phyloP scores from a whole-genome alignment of 1,140 invertebrate species.

The Bombus waltoni region DNA sequence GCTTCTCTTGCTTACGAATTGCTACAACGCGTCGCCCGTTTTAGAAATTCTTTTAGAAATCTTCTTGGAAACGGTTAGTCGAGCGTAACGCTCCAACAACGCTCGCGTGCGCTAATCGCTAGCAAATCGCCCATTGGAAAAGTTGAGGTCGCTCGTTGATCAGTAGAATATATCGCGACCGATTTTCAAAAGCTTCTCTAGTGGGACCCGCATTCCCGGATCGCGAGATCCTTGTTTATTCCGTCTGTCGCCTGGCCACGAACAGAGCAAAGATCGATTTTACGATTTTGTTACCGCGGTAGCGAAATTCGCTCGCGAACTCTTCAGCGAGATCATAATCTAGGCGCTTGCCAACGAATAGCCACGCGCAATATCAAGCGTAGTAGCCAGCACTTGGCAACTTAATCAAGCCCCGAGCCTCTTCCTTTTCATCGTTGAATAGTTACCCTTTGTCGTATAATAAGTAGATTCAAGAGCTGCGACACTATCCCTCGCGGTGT shows the following conservation, averaged over 20 bases:
- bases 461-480: slow-evolving; percentile 54
- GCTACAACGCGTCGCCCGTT: neutral
- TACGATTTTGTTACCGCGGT: slow-evolving; percentile 7
- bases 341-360: slow-evolving; percentile 29
- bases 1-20: neutral
- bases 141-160: neutral
- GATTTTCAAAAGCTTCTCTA: neutral
- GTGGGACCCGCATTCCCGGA: neutral
- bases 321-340: slow-evolving; percentile 33
- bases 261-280: slow-evolving; percentile 8
- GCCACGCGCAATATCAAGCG: slow-evolving; percentile 32
- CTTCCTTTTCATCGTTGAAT: slow-evolving; percentile 65
- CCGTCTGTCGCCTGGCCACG: neutral
- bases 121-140: neutral
- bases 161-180: neutral
- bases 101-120: neutral
- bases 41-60: neutral
- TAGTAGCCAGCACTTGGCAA: slow-evolving; percentile 3
- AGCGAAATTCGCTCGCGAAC: slow-evolving; percentile 29
- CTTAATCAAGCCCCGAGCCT: slow-evolving; percentile 41
- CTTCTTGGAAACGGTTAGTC: neutral
- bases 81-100: neutral
- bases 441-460: slow-evolving; percentile 65
- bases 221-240: neutral
- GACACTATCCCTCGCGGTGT: too few species aligned